phyloP scores from a whole-genome alignment of 2,113 vertebrate species.

The Cathartes aura region DNA sequence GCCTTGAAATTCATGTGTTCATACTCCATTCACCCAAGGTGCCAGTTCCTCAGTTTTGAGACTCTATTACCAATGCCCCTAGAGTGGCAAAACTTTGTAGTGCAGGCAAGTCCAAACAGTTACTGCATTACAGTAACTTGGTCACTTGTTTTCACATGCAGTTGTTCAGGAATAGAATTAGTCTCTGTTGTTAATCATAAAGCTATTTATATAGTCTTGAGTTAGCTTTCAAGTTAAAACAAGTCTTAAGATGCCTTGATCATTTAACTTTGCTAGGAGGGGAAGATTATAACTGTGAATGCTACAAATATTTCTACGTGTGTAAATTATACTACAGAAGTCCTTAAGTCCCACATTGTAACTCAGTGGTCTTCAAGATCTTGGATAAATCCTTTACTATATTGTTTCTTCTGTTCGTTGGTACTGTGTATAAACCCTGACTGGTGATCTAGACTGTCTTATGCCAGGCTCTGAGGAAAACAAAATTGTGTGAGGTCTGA shows the following conservation, averaged over 20 bases:
- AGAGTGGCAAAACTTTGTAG: background rate
- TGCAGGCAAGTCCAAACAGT: background rate
- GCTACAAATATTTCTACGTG: background rate
- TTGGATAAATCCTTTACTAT: background rate
- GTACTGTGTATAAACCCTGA: background rate
- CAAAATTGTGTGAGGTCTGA: background rate
- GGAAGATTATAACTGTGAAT: background rate
- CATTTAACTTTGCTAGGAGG: background rate
- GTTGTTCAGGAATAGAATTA: background rate
- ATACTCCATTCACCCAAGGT: background rate
- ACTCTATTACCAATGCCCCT: background rate
- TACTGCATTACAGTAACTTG: background rate
- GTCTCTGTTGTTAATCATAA: background rate
- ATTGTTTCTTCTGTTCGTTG: background rate
- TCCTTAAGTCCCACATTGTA: background rate
- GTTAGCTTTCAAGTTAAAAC: slow-evolving; percentile 13
- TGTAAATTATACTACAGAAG: background rate
- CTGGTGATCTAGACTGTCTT: background rate
- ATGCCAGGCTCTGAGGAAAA: background rate
- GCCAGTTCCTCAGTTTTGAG: background rate
- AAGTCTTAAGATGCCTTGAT: background rate
- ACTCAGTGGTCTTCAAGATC: background rate
- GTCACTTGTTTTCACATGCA: slow-evolving; percentile 3
- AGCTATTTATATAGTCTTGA: background rate
- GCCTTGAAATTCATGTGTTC: background rate